These are phyloP conservation scores for Henricia sp. DNA, from an alignment of 53 echinoderm and acorn worm species.

Conservation along the genomic window DNA sequence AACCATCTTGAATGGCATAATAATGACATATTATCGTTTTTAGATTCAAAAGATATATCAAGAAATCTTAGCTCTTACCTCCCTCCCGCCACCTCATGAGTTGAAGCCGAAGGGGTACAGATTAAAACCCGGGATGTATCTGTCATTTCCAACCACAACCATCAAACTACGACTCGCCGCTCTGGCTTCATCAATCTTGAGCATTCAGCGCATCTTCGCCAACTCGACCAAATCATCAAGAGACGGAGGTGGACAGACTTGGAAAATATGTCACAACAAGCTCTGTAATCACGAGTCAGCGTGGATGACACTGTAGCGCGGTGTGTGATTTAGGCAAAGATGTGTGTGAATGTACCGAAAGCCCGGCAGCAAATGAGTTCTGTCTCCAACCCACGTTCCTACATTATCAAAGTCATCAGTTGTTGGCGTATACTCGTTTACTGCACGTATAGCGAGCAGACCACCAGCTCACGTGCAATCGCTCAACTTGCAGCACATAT, in stretches of 20 bases:
- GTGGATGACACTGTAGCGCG: background rate
- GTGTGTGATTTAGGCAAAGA: background rate
- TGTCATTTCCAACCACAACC: background rate
- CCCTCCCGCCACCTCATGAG: background rate
- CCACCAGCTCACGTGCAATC: background rate
- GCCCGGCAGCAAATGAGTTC: conserved; percentile 28
- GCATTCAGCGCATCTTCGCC: background rate
- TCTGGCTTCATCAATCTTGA: background rate
- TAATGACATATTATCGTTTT: no score
- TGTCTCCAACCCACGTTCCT: background rate
- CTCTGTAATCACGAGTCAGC: background rate
- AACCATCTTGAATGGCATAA: no score
- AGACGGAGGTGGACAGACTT: background rate
- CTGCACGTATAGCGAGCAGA: background rate
- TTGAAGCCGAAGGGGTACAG: conserved; percentile 1
- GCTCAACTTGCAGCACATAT: background rate
- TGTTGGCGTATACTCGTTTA: background rate
- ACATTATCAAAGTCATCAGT: conserved; percentile 18
- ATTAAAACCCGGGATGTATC: background rate
- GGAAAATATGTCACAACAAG: background rate
- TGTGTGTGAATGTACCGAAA: background rate
- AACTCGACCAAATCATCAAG: background rate
- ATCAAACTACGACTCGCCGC: background rate
- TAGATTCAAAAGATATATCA: no score
- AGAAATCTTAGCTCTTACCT: background rate